Percentiles rank a stretch among this genome's conserved stretches.
Conservation (phyloP, 2,797 vertebrate genomes). For the Hippocampus kuda region DNA sequence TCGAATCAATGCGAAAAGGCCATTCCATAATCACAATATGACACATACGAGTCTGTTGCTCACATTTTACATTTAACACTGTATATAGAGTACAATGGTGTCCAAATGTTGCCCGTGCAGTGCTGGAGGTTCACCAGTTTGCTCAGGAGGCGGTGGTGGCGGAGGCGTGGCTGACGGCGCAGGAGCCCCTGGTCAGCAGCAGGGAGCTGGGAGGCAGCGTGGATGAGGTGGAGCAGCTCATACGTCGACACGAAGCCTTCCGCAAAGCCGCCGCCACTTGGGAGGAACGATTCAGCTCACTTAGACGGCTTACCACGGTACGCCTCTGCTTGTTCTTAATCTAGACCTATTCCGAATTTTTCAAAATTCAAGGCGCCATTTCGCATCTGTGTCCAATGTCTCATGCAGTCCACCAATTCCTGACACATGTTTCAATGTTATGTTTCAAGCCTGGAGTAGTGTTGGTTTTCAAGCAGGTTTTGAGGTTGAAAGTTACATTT, state of each 20-base stretch:
- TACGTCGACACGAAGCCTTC: conserved; percentile 86
- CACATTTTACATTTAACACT: background rate
- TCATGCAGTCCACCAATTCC: too few species aligned
- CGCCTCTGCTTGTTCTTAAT: background rate
- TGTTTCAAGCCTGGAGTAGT: background rate
- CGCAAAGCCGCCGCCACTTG: conserved; percentile 84
- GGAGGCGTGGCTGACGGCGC: conserved; percentile 86
- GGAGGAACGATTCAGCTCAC: conserved; percentile 92
- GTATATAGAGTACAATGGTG: background rate
- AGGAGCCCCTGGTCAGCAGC: conserved; percentile 83
- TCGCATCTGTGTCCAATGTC: too few species aligned
- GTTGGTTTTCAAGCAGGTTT: background rate
- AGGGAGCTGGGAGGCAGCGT: conserved; percentile 83
- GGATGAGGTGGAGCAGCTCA: conserved; percentile 92
- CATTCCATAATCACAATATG: background rate
- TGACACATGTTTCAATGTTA: too few species aligned
- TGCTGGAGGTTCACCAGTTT: conserved; percentile 93
- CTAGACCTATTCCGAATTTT: background rate
- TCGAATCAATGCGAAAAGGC: too few species aligned
- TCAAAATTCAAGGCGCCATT: too few species aligned
- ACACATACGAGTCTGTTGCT: background rate
- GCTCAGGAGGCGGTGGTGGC: conserved; percentile 94
- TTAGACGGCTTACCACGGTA: conserved; percentile 86
- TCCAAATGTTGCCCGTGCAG: conserved; percentile 46
- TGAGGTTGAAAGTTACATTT: too few species aligned